Evolutionary conservation across 2,797 vertebrate genomes (phyloP).

Genomic region (Typhlichthys subterraneus): DNA sequence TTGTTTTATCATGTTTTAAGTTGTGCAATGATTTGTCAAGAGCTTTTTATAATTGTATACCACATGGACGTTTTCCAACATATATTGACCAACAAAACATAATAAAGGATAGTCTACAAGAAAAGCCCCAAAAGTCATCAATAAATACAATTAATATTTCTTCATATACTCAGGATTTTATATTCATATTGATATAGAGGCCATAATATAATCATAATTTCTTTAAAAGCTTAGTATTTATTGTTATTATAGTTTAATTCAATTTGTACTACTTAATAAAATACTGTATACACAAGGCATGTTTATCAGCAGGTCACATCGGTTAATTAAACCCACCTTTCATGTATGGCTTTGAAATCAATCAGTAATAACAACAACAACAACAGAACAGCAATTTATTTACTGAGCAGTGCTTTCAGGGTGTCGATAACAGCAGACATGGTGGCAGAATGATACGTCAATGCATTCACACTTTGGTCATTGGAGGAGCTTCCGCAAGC

Average conservation of each 20-base stretch:
- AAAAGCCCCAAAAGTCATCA: conserved; percentile 41
- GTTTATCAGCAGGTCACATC: conserved; percentile 86
- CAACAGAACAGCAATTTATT: conserved; percentile 83
- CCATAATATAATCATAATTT: conserved; percentile 59
- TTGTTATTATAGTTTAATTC: conserved; percentile 69
- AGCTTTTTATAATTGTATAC: conserved; percentile 45
- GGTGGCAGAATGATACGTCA: conserved; percentile 87
- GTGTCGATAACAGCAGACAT: conserved; percentile 91
- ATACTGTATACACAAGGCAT: conserved; percentile 95
- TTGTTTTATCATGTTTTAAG: conserved; percentile 37
- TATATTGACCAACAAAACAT: conserved; percentile 56
- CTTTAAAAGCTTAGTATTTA: conserved; percentile 66
- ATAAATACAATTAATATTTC: conserved; percentile 53
- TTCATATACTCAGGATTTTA: conserved; percentile 60
- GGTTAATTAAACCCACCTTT: conserved; percentile 74
- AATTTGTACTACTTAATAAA: conserved; percentile 85
- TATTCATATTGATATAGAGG: conserved; percentile 71
- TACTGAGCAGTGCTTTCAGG: conserved; percentile 90
- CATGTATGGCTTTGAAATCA: conserved; percentile 98
- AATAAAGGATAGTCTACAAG: conserved; percentile 50
- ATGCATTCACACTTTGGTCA: conserved; percentile 87
- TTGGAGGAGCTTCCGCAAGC: conserved; percentile 80
- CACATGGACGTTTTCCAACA: conserved; percentile 48
- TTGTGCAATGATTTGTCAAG: conserved; percentile 66
- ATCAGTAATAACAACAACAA: conserved; percentile 81